A percentile compares a stretch with the other conserved stretches of the same genome.
Conservation (phyloP, 2,797 vertebrate genomes). For the Rhynchotus rufescens region DNA sequence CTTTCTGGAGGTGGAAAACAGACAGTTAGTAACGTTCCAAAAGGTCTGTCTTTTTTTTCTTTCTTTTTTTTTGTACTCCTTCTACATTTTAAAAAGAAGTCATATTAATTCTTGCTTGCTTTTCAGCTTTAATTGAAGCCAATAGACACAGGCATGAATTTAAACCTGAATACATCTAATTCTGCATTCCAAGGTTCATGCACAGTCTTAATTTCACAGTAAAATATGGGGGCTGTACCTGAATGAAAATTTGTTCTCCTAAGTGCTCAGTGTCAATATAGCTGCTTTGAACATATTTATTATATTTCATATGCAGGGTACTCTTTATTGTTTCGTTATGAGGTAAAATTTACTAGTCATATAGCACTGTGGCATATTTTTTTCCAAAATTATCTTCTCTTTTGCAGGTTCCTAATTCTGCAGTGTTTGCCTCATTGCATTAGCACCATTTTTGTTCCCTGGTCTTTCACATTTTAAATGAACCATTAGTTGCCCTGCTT, state of each 20-base stretch:
- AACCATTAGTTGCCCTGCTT: background rate
- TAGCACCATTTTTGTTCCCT: background rate
- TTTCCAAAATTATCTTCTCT: background rate
- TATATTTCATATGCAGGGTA: background rate
- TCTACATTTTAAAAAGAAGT: conserved; percentile 25
- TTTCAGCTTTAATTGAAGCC: conserved; percentile 33
- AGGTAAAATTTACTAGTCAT: background rate
- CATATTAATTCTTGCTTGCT: background rate
- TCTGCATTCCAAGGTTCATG: background rate
- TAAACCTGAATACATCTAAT: background rate
- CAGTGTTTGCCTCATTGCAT: background rate
- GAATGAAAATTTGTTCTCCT: background rate
- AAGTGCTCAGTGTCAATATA: background rate
- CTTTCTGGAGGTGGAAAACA: conserved; percentile 53
- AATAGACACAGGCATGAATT: conserved; percentile 10
- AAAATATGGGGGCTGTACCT: background rate
- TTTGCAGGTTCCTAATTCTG: background rate
- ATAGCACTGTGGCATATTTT: background rate
- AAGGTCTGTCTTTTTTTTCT: background rate
- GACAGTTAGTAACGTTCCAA: conserved; percentile 17
- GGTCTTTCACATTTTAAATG: background rate
- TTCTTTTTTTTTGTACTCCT: background rate
- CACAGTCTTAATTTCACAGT: background rate
- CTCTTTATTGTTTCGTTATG: background rate
- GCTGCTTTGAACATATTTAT: background rate